Evolutionary conservation across 1,140 invertebrate species (phyloP), one percentile per base, ranked within the genome.

Genomic region (Teleopsis dalmanni): DNA sequence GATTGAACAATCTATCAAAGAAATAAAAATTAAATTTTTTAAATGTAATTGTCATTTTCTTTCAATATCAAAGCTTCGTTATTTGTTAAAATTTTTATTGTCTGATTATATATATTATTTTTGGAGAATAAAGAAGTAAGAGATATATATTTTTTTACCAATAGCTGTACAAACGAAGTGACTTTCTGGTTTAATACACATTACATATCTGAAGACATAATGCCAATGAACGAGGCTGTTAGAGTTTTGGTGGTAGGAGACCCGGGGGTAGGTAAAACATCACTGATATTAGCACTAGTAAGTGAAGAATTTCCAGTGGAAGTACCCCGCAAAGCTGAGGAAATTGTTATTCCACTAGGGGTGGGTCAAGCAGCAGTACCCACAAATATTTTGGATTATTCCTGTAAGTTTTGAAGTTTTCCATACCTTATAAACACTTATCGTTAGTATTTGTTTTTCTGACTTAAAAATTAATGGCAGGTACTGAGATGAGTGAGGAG

Each of bases 261-360:
- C 72, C 78, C 84, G 61, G 87, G 87, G 45, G 95, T 98, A 35
- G 95, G 95, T 3, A 98, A 98, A 75, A 98, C 95, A 9, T 98
- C 95, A 1, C 75, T 99, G 13, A 96, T 99, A 65, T 72, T 98
- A 46, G 95, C 94, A 1, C 73, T 98, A 22, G 95, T 98, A 1
- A 95, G 91, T 75, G 95, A 98, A 78, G 94, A 98, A 71, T 99
- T 98, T 75, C 86, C 91, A 9, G 91, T 95, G 71, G 88, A 95
- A 78, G 94, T 98, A 4, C 94, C 95, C 13, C 79, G 86, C 7
- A 90, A 90, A 70, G 91, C 92, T n/a, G 94, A 98, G 75, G 93
- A 97, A 72, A 98, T 98, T 33, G 98, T 93, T 7, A 98, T 98
- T 60, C 95, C 95, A 38, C 91, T 94, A 16, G 95, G 98, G 78